Conservation (phyloP, 2,888 invertebrate species). For the Emmelina monodactyla region DNA sequence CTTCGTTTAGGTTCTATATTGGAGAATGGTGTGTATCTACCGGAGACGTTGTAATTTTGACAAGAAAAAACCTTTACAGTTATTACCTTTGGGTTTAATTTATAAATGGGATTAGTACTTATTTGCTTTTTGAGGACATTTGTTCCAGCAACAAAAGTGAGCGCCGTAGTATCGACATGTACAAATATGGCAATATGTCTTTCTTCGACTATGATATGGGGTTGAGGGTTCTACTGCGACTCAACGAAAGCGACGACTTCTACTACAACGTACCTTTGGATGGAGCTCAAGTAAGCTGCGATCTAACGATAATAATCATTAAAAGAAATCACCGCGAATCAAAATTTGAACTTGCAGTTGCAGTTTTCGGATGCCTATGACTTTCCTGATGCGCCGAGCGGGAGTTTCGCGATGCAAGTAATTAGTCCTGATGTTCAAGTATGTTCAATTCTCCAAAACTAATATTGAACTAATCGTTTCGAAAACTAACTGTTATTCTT, state of each 20-base stretch:
- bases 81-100: too few species aligned
- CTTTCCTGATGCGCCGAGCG: conserved; percentile 66
- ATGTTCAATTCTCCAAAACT: too few species aligned
- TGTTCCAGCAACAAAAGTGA: conserved; percentile 24
- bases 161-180: conserved; percentile 34
- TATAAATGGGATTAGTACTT: too few species aligned
- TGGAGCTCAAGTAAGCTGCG: conserved; percentile 51
- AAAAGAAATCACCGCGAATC: too few species aligned
- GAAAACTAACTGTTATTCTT: not conserved
- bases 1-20: too few species aligned
- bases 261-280: conserved; percentile 52
- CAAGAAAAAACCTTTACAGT: too few species aligned
- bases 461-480: not conserved
- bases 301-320: not conserved
- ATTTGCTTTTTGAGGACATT: too few species aligned
- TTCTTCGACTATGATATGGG: conserved; percentile 49
- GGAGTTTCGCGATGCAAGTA: conserved; percentile 55
- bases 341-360: conserved; percentile 35
- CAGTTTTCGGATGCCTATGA: conserved; percentile 64
- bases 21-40: too few species aligned
- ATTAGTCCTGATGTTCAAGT: conserved; percentile 47
- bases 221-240: conserved; percentile 36
- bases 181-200: conserved; percentile 51
- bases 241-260: conserved; percentile 53
- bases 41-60: too few species aligned